phyloP scores from a whole-genome alignment of 2,113 vertebrate species.

The Anarhynchus alexandrinus region DNA sequence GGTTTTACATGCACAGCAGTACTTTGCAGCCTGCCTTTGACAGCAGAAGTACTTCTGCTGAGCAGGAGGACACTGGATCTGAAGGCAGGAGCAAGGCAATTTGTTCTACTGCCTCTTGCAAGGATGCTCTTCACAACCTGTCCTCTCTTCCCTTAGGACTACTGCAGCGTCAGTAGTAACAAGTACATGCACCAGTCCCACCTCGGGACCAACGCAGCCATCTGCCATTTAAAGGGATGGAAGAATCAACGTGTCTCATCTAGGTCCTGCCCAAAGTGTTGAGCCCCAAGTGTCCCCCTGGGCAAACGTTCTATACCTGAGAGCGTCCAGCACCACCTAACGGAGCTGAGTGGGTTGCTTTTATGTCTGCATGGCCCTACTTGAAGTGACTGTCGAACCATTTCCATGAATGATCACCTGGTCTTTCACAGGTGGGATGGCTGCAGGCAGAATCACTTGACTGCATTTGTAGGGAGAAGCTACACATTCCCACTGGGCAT shows the following conservation, averaged over 20 bases:
- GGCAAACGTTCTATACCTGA: neutral
- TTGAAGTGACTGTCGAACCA: neutral
- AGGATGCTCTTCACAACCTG: neutral
- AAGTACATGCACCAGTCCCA: rapidly evolving
- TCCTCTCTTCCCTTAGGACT: neutral
- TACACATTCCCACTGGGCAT: neutral
- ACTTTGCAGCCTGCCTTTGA: neutral
- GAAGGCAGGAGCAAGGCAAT: neutral
- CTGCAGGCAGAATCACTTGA: neutral
- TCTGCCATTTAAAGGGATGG: neutral
- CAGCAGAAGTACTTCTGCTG: neutral
- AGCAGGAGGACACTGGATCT: neutral
- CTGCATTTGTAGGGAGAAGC: neutral
- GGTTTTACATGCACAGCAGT: neutral
- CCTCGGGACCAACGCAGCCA: neutral
- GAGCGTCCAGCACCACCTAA: neutral
- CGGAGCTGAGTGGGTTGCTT: rapidly evolving
- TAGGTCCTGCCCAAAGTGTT: neutral
- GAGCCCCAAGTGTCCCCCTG: neutral
- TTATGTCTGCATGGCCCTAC: neutral
- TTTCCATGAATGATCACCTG: neutral
- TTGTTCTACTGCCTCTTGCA: neutral
- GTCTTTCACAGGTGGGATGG: neutral
- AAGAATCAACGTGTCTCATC: rapidly evolving
- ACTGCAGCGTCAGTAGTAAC: neutral